These are phyloP conservation scores for Psylliodes chrysocephalus DNA, from an alignment of 2,888 invertebrate species.

Conservation along the genomic window DNA sequence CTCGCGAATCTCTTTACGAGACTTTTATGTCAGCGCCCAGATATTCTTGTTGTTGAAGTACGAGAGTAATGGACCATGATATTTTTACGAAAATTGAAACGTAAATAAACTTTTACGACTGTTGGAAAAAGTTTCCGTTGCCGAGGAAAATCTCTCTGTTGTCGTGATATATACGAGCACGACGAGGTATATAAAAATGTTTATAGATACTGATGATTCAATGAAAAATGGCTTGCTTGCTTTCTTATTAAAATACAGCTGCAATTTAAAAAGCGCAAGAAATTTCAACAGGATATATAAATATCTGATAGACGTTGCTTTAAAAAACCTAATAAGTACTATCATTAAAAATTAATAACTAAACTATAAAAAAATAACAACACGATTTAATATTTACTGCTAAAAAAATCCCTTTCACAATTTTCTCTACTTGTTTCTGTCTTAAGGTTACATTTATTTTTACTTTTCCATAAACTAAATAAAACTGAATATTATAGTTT, in stretches of 20 bases:
- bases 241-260: background rate
- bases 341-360: no score
- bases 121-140: constrained; percentile 47
- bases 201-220: constrained; percentile 27
- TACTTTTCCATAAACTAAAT: no score
- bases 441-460: no score
- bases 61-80: constrained; percentile 63
- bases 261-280: background rate
- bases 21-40: constrained; percentile 60
- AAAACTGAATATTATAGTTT: no score
- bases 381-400: no score
- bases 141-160: constrained; percentile 35
- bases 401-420: no score
- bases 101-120: constrained; percentile 63
- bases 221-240: constrained; percentile 3
- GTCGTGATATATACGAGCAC: constrained; percentile 39
- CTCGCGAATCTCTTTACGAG: constrained; percentile 60
- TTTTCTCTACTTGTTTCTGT: no score
- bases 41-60: constrained; percentile 58
- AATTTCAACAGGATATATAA: background rate
- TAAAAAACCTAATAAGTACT: no score
- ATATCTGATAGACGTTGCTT: no score
- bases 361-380: no score
- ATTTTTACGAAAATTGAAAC: constrained; percentile 64
- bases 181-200: constrained; percentile 31